Evolutionary conservation across 92 coral and sea anemone genomes (phyloP), one percentile per base, ranked within the genome.

Genomic region (Pocillopora grandis): DNA sequence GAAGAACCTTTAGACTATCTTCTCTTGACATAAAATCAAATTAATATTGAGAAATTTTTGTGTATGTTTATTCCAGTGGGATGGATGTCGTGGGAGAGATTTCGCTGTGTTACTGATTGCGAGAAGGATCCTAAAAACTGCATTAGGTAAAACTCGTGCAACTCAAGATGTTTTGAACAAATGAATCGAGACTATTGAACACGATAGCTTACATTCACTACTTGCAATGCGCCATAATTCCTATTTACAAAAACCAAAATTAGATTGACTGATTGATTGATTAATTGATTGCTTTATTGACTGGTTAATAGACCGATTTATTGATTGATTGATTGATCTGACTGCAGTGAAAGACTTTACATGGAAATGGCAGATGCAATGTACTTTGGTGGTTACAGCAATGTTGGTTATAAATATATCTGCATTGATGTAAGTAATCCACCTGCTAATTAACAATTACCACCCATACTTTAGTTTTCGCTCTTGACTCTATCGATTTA

Each of bases 71-170:
- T 72, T 56, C 19, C 42, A 96, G 99, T 96, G 99, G 99, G 99
- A 14, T 96, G 99, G 99, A 96, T 96, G 99, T 90, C 94, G 17
- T 96, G 99, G 99, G 99, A 96, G 59, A 91, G 98, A 81, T 96
- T 96, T 80, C 98, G 99, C 35, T 96, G 99, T 73, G 92, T 94
- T 89, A 88, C 91, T 2, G 98, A 96, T 61, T 96, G 99, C 76
- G 92, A 92, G 10, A 91, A 92, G 35, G 98, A 92, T 65, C 97
- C 99, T 49, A 91, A 66, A 17, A 92, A 95, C 79, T 96, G 99
- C 63, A 96, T 96, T 75, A 90, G 98, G 99, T 96, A 77, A 42
- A 42, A 66, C 2, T 0, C 9, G 75, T 33, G 20, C 9, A 12
- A 37, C 18, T 59, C 18, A 59, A 12, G 19, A 16, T 16, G 18